A percentile compares a stretch with the other conserved stretches of the same genome.
phyloP scores from a whole-genome alignment of 2,113 vertebrate genomes.

The Ophiodon elongatus region DNA sequence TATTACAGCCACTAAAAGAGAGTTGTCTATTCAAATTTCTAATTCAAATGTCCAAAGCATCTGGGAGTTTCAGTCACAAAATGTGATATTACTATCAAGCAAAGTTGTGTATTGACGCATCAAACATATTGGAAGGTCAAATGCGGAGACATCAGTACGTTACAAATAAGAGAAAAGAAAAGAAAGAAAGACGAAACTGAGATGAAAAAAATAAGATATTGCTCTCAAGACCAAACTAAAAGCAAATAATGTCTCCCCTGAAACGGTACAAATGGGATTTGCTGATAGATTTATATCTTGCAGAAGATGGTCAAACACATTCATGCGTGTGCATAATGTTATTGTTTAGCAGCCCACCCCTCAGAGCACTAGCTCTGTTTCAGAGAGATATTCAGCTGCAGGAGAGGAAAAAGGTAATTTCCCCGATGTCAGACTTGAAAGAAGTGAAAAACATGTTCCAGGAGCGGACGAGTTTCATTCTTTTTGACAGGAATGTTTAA shows the following conservation, averaged over 20 bases:
- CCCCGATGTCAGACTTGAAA: conserved; percentile 47
- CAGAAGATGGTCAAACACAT: conserved; percentile 53
- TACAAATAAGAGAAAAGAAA: background rate
- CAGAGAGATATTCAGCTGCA: conserved; percentile 56
- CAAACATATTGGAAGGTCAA: background rate
- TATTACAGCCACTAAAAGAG: background rate
- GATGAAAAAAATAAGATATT: background rate
- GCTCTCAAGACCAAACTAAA: conserved; percentile 28
- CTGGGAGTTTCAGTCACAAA: background rate
- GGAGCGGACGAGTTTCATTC: conserved; percentile 24
- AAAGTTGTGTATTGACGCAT: background rate
- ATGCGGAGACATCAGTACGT: background rate
- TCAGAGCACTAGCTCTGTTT: conserved; percentile 26
- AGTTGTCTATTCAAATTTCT: background rate
- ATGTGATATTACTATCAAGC: background rate
- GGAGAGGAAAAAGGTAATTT: conserved; percentile 57
- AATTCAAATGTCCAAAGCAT: background rate
- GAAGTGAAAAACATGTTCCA: conserved; percentile 27
- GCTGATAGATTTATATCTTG: conserved; percentile 54
- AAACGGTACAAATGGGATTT: conserved; percentile 24
- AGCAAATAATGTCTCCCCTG: conserved; percentile 3
- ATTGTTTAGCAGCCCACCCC: conserved; percentile 37
- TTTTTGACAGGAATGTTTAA: conserved; percentile 27
- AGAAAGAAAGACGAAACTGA: background rate
- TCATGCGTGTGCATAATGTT: conserved; percentile 54